Conservation (phyloP, 2,888 invertebrate species). For the Aethes cnicana region DNA sequence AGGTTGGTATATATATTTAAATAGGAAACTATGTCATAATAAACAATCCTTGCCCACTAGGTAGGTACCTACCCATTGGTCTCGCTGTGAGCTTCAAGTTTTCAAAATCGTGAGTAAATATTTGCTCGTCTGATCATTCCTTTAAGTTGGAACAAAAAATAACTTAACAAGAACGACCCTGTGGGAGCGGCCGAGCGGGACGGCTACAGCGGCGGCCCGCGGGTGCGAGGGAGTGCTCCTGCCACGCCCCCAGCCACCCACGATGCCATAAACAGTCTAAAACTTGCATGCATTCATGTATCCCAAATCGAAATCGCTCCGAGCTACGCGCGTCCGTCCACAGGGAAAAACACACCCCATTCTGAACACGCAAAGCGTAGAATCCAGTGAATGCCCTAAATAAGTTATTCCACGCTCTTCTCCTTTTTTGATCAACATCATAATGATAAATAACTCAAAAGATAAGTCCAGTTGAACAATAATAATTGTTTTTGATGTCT, state of each 20-base stretch:
- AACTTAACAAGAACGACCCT: constrained; percentile 79
- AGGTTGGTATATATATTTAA: too few relatives aligned
- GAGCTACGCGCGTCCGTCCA: constrained; percentile 56
- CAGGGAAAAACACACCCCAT: constrained; percentile 51
- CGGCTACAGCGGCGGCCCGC: constrained; percentile 41
- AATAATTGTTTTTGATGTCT: constrained; percentile 82
- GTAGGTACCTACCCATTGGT: constrained; percentile 7
- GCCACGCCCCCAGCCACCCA: constrained; percentile 82
- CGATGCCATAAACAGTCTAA: constrained; percentile 81
- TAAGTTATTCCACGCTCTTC: constrained; percentile 74
- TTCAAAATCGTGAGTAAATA: constrained; percentile 81
- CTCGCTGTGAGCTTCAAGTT: constrained; percentile 62
- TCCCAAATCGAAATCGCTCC: constrained; percentile 80
- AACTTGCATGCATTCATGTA: constrained; percentile 82
- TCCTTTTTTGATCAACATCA: constrained; percentile 78
- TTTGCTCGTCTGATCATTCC: constrained; percentile 78
- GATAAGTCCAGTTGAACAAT: constrained; percentile 75
- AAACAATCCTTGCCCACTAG: too few relatives aligned
- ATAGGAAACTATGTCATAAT: too few relatives aligned
- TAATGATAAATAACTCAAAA: constrained; percentile 79
- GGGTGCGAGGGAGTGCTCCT: constrained; percentile 50
- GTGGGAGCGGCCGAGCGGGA: constrained; percentile 78
- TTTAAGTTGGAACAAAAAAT: constrained; percentile 77
- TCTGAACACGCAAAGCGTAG: constrained; percentile 49
- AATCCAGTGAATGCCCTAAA: constrained; percentile 58